Conservation (phyloP, 2,113 vertebrate genomes). For the Dromaius novaehollandiae region DNA sequence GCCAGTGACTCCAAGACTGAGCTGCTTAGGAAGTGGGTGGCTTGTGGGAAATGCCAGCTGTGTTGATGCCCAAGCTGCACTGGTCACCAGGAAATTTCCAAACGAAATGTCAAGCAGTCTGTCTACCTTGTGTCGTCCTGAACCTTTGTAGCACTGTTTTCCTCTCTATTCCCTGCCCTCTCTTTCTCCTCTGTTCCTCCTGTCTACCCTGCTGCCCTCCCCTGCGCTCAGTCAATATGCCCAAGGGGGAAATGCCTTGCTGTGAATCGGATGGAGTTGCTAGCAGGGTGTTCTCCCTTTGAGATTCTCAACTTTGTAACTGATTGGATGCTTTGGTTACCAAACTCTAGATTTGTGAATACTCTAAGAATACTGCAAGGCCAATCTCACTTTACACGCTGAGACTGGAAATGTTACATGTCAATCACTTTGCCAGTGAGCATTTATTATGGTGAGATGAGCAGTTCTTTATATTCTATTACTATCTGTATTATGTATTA, state of each 20-base stretch:
- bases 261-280: not conserved
- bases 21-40: not conserved
- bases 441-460: not conserved
- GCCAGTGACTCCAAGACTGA: fast-evolving
- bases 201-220: not conserved
- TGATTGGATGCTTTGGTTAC: not conserved
- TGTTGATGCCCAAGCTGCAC: fast-evolving
- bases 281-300: not conserved
- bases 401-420: not conserved
- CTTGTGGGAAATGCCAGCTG: fast-evolving
- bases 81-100: not conserved
- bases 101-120: fast-evolving
- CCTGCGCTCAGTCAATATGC: not conserved
- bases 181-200: not conserved
- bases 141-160: not conserved
- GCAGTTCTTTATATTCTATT: not conserved
- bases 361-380: not conserved
- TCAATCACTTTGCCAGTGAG: not conserved
- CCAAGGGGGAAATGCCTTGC: not conserved
- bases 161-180: not conserved
- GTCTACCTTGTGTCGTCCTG: not conserved
- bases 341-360: not conserved
- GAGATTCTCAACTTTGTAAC: not conserved
- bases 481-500: not conserved
- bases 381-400: not conserved